Percentiles rank a stretch among this genome's conserved stretches.
Evolutionary conservation across 1,140 invertebrate genomes (phyloP).

Genomic region (Bombus confusus): DNA sequence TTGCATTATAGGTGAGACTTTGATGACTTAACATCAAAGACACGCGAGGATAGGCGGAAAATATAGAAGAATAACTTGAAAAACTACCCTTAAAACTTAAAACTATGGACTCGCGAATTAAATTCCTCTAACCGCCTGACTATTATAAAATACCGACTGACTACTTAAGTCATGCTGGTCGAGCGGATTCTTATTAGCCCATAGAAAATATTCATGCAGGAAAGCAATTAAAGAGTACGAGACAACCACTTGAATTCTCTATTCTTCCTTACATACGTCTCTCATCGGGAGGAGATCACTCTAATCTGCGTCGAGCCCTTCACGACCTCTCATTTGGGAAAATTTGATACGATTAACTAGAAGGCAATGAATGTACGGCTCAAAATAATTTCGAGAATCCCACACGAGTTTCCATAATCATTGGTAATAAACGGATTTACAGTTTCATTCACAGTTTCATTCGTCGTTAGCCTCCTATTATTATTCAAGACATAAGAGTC

Average conservation of each 20-base stretch:
- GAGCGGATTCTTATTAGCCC: background rate
- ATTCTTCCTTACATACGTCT: background rate
- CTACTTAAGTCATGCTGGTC: background rate
- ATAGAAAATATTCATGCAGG: background rate
- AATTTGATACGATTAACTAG: background rate
- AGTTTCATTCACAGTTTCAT: background rate
- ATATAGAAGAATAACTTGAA: background rate
- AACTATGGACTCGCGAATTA: background rate
- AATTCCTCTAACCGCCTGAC: background rate
- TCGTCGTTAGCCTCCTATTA: too few relatives aligned
- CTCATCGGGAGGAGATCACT: background rate
- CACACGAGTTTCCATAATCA: background rate
- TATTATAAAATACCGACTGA: background rate
- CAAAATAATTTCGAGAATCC: background rate
- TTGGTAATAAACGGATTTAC: background rate
- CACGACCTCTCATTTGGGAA: background rate
- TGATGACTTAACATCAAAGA: background rate
- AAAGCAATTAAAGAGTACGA: background rate
- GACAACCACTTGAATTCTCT: background rate
- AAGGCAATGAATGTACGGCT: background rate
- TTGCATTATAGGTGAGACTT: background rate
- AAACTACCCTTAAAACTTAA: conserved; percentile 7
- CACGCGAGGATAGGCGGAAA: background rate
- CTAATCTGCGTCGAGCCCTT: background rate
- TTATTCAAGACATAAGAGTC: background rate